Percentiles rank a stretch among this genome's conserved stretches.
phyloP scores from a whole-genome alignment of 35 echinoderm and acorn worm genomes.

The Hemicentrotus pulcherrimus region DNA sequence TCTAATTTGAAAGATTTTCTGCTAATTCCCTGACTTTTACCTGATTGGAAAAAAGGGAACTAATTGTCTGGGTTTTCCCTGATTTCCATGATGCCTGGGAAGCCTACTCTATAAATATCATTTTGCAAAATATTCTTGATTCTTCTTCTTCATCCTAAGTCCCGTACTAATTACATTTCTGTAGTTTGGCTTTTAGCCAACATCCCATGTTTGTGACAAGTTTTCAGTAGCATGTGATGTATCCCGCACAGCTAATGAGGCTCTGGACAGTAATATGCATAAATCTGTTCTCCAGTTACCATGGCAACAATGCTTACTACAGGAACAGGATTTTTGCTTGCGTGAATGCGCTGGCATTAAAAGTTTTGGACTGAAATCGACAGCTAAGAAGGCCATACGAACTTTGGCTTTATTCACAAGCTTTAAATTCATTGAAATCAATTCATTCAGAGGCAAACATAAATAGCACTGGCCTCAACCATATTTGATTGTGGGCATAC shows the following conservation, averaged over 20 bases:
- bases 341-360: slow-evolving; percentile 11
- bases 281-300: slow-evolving; percentile 16
- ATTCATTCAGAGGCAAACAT: neutral
- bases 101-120: too few relatives aligned
- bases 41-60: too few relatives aligned
- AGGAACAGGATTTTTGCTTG: slow-evolving; percentile 31
- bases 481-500: neutral
- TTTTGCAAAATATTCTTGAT: neutral
- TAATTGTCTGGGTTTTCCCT: too few relatives aligned
- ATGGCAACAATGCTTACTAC: neutral
- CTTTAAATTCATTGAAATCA: neutral
- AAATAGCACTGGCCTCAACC: neutral
- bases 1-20: too few relatives aligned
- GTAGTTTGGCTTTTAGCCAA: neutral
- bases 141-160: neutral
- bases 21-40: too few relatives aligned
- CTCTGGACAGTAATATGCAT: neutral
- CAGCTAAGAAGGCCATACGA: neutral
- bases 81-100: too few relatives aligned
- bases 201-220: neutral
- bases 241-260: neutral
- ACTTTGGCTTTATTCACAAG: neutral
- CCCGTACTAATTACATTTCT: neutral
- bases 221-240: slow-evolving; percentile 7
- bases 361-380: neutral